phyloP scores from a whole-genome alignment of 2,113 vertebrate genomes.

The Lophura nycthemera region DNA sequence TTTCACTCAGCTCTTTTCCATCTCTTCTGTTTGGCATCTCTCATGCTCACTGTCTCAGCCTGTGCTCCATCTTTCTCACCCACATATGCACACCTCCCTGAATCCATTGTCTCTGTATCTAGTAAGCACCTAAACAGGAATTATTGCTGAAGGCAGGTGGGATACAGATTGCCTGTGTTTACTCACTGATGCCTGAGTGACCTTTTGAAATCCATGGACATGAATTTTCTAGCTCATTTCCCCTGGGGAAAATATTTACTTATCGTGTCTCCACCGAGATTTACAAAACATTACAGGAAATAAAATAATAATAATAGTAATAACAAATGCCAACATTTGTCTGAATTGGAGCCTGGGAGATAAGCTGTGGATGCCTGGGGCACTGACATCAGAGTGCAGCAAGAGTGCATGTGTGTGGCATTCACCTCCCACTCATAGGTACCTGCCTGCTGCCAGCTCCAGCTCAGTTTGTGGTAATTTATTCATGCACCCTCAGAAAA shows the following conservation, averaged over 20 bases:
- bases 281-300: conserved; percentile 1
- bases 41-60: not conserved
- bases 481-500: conserved; percentile 18
- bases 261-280: not conserved
- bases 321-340: not conserved
- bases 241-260: conserved; percentile 21
- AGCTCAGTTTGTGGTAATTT: not conserved
- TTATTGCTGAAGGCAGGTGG: not conserved
- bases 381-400: not conserved
- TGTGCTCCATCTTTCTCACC: not conserved
- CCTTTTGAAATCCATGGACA: conserved; percentile 4
- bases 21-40: not conserved
- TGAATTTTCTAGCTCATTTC: conserved; percentile 59
- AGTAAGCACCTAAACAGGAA: conserved; percentile 12
- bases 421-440: not conserved
- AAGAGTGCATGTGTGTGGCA: not conserved
- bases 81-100: not conserved
- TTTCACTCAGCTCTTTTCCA: not conserved
- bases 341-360: not conserved
- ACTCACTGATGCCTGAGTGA: conserved; percentile 14
- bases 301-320: not conserved
- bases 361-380: not conserved
- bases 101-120: not conserved
- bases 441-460: not conserved
- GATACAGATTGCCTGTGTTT: not conserved